Evolutionary conservation across 2,113 vertebrate species (phyloP).

Genomic region (Anguilla rostrata): DNA sequence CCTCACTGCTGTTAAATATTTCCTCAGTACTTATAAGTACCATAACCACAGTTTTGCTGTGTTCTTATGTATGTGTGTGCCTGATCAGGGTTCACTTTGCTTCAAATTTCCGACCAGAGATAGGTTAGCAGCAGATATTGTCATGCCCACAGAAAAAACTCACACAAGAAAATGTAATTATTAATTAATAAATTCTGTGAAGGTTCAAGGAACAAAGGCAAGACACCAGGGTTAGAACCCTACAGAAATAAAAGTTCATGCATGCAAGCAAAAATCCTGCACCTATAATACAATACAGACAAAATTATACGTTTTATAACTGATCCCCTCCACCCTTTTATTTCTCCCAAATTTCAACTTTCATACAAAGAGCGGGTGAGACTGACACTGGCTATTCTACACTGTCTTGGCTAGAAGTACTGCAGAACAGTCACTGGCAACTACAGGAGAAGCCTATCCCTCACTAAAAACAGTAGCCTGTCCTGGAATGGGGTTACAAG

Average conservation of each 20-base stretch:
- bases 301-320: background rate
- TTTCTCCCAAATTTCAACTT: background rate
- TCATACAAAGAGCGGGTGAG: no score
- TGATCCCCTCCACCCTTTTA: background rate
- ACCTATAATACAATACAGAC: background rate
- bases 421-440: background rate
- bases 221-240: background rate
- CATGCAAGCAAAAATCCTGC: no score
- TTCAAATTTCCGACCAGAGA: background rate
- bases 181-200: background rate
- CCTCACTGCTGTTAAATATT: no score
- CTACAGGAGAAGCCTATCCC: background rate
- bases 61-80: background rate
- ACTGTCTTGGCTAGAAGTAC: background rate
- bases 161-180: background rate
- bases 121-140: no score
- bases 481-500: background rate
- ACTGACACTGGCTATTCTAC: background rate
- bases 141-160: background rate
- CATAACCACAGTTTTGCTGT: background rate
- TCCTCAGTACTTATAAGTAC: no score
- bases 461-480: background rate
- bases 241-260: background rate
- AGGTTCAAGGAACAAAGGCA: background rate
- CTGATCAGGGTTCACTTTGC: background rate